Evolutionary conservation across 2,113 vertebrate species (phyloP), one percentile per base, ranked within the genome.

Genomic region (Girardinichthys multiradiatus): DNA sequence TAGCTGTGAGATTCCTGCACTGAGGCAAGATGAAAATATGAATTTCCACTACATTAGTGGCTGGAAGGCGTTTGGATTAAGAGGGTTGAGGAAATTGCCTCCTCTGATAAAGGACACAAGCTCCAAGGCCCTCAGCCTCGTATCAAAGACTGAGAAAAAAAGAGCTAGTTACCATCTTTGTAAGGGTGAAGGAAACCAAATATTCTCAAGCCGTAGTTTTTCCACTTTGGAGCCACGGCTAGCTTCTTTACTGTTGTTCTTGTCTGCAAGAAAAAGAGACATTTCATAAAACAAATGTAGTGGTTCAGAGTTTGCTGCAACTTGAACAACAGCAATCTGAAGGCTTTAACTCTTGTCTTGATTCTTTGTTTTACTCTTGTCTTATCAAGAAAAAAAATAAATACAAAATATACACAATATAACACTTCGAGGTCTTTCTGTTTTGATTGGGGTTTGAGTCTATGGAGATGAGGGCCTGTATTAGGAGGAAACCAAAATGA

Each of bases 141-240:
- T 35, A 75, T 69, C 28, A 77, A 33, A 21, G 26, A n/a, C 27
- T 30, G 4, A 11, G 33, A 74, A 77, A 78, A 74, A 58, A 90
- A 68, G 37, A 85, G 68, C 31, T 51, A 72, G 94, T 93, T 91
- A 99, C 98, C 98, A 80, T 99, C 98, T 94, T 95, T 96, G 79
- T 96, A 97, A 0, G 98, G 98, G 87, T 99, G 97, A 86, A 99
- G 93, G 87, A 96, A 99, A 77, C 98, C 98, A 68, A 99, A 99
- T 79, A 99, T 93, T 88, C 98, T 94, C 64, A 99, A 93, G 29
- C 98, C 98, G 0, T 99, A 99, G 90, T 99, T 99, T 89, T 98
- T 99, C 98, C 98, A 99, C 87, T 97, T 99, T 57, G 98, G 98
- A 13, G 98, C 97, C 77, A 99, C 97, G 0, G 98, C 97, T 88